Conservation (phyloP, 2,888 invertebrate genomes). For the Caenorhabditis uteleia region DNA sequence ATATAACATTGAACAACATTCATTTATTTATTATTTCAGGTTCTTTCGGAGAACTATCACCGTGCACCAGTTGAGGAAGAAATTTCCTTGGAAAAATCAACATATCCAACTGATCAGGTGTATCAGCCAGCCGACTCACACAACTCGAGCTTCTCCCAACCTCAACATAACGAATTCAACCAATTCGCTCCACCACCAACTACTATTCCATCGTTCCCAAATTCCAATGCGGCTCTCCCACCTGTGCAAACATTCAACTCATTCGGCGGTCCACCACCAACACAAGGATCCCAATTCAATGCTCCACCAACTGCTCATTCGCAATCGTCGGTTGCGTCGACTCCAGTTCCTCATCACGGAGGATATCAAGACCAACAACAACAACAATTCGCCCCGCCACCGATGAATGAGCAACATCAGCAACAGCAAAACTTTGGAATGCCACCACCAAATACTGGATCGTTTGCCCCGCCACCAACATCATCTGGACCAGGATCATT, state of each 20-base stretch:
- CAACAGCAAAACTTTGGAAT: slow-evolving; percentile 14
- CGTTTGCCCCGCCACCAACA: slow-evolving; percentile 15
- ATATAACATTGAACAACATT: slow-evolving; percentile 8
- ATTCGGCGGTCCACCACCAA: slow-evolving; percentile 10
- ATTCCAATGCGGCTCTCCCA: slow-evolving; percentile 41
- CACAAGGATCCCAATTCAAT: too few relatives aligned
- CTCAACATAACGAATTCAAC: slow-evolving; percentile 1
- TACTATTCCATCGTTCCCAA: slow-evolving; percentile 52
- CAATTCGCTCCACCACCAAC: slow-evolving; percentile 19
- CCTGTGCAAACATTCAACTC: slow-evolving; percentile 14
- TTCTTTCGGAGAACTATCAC: slow-evolving; percentile 12
- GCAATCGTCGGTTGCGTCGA: slow-evolving; percentile 43
- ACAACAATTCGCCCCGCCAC: slow-evolving; percentile 22
- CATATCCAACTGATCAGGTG: background rate
- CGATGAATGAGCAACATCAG: slow-evolving; percentile 19
- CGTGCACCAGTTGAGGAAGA: slow-evolving; percentile 34
- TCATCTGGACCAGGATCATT: slow-evolving; percentile 8
- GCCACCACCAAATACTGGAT: slow-evolving; percentile 20
- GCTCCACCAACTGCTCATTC: slow-evolving; percentile 23
- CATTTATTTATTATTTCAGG: background rate
- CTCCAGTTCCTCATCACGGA: slow-evolving; percentile 36
- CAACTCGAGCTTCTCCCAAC: slow-evolving; percentile 23
- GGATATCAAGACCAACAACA: slow-evolving; percentile 22
- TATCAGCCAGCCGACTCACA: slow-evolving; percentile 4
- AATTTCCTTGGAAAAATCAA: slow-evolving; percentile 25